Conservation (phyloP, 2,113 vertebrate species). For the Neopipo cinnamomea region DNA sequence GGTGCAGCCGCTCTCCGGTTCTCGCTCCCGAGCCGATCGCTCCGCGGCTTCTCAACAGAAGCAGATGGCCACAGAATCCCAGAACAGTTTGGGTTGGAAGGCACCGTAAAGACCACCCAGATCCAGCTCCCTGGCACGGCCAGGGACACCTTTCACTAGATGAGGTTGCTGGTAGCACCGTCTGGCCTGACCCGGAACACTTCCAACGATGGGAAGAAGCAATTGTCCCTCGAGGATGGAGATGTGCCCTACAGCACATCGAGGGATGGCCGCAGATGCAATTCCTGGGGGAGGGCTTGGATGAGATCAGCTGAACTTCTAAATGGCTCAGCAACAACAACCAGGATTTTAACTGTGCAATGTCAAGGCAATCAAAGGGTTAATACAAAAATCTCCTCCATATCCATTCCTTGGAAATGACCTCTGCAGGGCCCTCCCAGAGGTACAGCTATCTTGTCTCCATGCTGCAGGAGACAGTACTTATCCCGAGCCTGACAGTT, state of each 20-base stretch:
- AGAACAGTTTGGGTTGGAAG: background rate
- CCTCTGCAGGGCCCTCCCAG: background rate
- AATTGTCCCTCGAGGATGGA: background rate
- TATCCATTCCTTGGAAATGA: background rate
- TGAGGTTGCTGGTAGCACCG: fast-evolving
- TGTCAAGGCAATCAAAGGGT: background rate
- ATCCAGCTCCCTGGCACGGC: background rate
- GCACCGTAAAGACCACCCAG: background rate
- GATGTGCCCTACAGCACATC: background rate
- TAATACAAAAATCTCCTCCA: background rate
- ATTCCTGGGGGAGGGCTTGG: too few species aligned
- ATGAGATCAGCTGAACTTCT: background rate
- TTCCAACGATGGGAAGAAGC: background rate
- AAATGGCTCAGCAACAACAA: background rate
- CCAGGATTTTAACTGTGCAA: background rate
- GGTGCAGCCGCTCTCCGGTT: fast-evolving
- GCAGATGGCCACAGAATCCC: background rate
- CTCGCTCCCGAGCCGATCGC: background rate
- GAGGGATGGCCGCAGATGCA: background rate
- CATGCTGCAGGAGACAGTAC: background rate
- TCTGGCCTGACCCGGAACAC: background rate
- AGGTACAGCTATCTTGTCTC: slow-evolving; percentile 5
- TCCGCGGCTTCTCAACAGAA: background rate
- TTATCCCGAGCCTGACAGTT: background rate
- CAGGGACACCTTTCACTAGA: background rate